These are phyloP conservation scores for Phalacrocorax aristotelis DNA, from an alignment of 2,113 vertebrate genomes.

Conservation along the genomic window DNA sequence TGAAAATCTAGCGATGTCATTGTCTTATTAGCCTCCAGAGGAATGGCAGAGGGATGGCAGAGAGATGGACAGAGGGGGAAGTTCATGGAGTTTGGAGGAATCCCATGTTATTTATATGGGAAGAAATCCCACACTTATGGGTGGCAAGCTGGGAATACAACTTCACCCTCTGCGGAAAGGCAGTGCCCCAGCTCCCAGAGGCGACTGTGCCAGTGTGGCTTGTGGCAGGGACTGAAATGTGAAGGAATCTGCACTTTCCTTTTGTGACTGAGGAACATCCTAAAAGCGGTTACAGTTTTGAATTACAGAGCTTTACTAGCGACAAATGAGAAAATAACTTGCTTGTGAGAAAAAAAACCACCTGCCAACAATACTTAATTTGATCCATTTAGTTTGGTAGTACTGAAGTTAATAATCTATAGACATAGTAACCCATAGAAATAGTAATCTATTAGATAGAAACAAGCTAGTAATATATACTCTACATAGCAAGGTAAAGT, in stretches of 20 bases:
- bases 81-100: background rate
- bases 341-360: background rate
- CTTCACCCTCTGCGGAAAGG: background rate
- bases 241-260: background rate
- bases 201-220: background rate
- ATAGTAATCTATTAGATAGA: background rate
- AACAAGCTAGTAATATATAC: background rate
- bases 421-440: background rate
- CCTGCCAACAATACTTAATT: background rate
- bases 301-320: background rate
- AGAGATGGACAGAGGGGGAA: background rate
- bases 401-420: background rate
- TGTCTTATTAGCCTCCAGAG: background rate
- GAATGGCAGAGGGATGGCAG: background rate
- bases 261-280: background rate
- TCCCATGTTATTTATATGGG: background rate
- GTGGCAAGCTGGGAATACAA: background rate
- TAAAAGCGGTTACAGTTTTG: background rate
- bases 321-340: background rate
- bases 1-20: background rate
- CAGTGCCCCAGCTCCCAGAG: rapidly evolving
- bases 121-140: background rate
- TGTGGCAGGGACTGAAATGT: background rate
- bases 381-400: background rate
- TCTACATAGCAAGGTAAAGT: background rate